Evolutionary conservation across 1,140 invertebrate species (phyloP).

Genomic region (Drosophila malerkotliana): DNA sequence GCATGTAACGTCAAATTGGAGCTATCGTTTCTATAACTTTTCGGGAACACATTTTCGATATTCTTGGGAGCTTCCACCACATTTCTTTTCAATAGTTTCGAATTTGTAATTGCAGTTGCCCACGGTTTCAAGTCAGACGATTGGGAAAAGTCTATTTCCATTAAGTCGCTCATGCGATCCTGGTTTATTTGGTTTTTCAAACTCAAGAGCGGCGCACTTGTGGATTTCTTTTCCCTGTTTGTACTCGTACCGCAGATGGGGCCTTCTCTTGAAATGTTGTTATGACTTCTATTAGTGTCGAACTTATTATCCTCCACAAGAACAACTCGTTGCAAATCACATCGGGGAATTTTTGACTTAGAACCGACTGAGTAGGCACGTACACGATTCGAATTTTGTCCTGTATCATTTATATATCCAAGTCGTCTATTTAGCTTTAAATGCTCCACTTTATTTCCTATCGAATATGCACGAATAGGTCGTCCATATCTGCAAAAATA

Average conservation of each 20-base stretch:
- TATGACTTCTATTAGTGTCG: conserved; percentile 61
- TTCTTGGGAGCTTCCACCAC: conserved; percentile 23
- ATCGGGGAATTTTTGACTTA: conserved; percentile 85
- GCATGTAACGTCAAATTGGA: conserved; percentile 36
- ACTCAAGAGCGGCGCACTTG: conserved; percentile 86
- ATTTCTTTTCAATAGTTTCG: conserved; percentile 20
- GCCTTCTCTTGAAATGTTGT: conserved; percentile 51
- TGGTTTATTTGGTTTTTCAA: conserved; percentile 87
- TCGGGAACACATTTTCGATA: conserved; percentile 28
- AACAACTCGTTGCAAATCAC: conserved; percentile 65
- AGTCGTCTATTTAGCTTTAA: conserved; percentile 68
- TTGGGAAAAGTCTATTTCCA: conserved; percentile 91
- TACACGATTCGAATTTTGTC: conserved; percentile 84
- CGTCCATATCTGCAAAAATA: conserved; percentile 84
- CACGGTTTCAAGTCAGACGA: conserved; percentile 25
- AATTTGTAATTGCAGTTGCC: conserved; percentile 2
- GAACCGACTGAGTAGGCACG: conserved; percentile 90
- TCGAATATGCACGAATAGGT: conserved; percentile 92
- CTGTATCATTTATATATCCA: conserved; percentile 63
- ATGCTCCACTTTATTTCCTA: conserved; percentile 91
- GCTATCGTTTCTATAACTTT: conserved; percentile 48
- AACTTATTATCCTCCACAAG: conserved; percentile 53
- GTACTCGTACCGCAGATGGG: conserved; percentile 9
- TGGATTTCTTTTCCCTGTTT: conserved; percentile 84
- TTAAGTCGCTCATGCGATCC: conserved; percentile 90